Evolutionary conservation across 2,888 invertebrate genomes (phyloP).

Genomic region (Plebejus argus): DNA sequence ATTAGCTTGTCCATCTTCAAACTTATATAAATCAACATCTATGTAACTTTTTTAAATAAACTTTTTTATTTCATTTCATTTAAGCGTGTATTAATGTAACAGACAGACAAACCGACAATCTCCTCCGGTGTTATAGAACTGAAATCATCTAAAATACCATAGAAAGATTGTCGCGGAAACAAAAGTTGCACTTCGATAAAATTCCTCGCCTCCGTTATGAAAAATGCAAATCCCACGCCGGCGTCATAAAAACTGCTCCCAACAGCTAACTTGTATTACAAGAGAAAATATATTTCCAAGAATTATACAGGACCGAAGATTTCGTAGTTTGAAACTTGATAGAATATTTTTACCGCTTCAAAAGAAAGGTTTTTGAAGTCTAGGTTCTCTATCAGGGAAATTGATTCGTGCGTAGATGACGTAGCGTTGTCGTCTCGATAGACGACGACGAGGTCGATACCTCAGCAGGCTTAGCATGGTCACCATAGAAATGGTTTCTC

Average conservation of each 20-base stretch:
- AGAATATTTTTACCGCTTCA: background rate
- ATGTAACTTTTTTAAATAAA: too few species aligned
- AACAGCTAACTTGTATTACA: slow-evolving; percentile 17
- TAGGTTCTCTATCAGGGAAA: too few species aligned
- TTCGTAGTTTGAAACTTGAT: background rate
- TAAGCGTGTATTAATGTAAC: too few species aligned
- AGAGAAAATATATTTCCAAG: background rate
- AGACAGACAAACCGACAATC: background rate
- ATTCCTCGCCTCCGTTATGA: slow-evolving; percentile 2
- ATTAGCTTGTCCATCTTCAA: too few species aligned
- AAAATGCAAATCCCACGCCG: background rate
- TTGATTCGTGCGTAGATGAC: too few species aligned
- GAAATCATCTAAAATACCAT: background rate
- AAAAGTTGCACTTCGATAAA: slow-evolving; percentile 2
- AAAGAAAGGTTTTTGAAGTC: background rate
- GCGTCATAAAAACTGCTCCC: background rate
- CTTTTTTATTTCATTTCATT: too few species aligned
- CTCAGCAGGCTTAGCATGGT: too few species aligned
- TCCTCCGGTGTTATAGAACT: background rate
- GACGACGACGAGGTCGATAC: too few species aligned
- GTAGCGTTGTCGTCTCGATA: too few species aligned
- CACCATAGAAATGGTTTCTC: too few species aligned
- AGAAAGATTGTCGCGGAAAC: background rate
- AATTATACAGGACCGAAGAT: background rate
- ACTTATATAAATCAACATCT: too few species aligned